Evolutionary conservation across 2,888 invertebrate genomes (phyloP), one percentile per base, ranked within the genome.

Genomic region (Synanthedon vespiformis): DNA sequence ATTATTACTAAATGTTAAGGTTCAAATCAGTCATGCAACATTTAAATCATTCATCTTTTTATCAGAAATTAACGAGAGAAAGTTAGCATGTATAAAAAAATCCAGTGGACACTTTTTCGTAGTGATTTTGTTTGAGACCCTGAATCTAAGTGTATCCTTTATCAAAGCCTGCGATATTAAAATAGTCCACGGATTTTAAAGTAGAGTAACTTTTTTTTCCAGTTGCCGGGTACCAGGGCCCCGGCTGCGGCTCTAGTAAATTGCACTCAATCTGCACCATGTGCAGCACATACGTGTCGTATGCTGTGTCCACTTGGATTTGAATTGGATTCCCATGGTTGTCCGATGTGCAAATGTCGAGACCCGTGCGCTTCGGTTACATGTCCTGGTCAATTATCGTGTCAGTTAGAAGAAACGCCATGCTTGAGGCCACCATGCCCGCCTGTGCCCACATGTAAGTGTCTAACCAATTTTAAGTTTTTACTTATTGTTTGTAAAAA

Each of bases 281-380:
- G 95, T 67, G 91, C 93, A 0, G 93, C 93, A 0, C 93, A 93
- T 62, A 93, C 93, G 1, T 95, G 95, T 67, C 90, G 95, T 48
- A 95, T 95, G 95, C 90, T 95, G 58, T 95, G 95, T 63, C 93
- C 95, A 0, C 90, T 94, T 54, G 95, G 95, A 41, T 95, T 95
- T 72, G 91, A 93, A 58, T 89, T 94, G 64, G 83, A 89, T 48
- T 62, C 81, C 13, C 89, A 89, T 2, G 95, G 95, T 4, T 95
- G 95, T 64, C 92, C 93, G 0, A 82, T 92, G 49, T 95, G 95
- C 77, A 91, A 92, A 67, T 95, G 95, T 65, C 88, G 93, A 5
- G 94, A 95, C 74, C 95, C 95, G 0, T 95, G 95, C 64, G 89
- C 91, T 14, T 90, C 90, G 0, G 78, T 95, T 52, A 90, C 89